phyloP scores from a whole-genome alignment of 2,888 invertebrate genomes.

The Acanthosoma haemorrhoidale region DNA sequence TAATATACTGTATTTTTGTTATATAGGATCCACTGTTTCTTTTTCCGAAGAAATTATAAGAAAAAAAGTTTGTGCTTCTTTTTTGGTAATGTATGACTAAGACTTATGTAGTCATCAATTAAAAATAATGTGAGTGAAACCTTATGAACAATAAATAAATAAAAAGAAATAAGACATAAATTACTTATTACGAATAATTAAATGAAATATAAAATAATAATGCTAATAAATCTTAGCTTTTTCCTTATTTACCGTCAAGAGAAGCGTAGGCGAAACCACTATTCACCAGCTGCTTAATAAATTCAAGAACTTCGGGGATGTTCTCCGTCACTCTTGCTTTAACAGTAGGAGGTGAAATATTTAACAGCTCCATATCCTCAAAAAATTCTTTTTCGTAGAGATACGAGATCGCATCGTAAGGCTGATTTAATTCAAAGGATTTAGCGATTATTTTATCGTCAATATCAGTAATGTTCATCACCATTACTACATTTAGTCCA shows the following conservation, averaged over 20 bases:
- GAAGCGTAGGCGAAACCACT: conserved; percentile 63
- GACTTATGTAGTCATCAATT: too few relatives aligned
- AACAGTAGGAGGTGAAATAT: conserved; percentile 65
- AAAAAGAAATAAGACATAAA: background rate
- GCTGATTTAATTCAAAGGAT: conserved; percentile 54
- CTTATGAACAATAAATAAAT: background rate
- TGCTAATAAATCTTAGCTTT: too few relatives aligned
- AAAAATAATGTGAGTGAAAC: too few relatives aligned
- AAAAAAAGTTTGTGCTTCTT: too few relatives aligned
- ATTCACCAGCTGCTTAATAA: conserved; percentile 62
- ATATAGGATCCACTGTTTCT: too few relatives aligned
- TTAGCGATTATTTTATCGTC: conserved; percentile 88
- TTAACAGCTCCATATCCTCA: conserved; percentile 65
- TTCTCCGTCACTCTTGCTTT: conserved; percentile 74
- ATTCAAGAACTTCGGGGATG: conserved; percentile 69
- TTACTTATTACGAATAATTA: too few relatives aligned
- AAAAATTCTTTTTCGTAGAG: conserved; percentile 78
- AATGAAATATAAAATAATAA: background rate
- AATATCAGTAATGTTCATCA: conserved; percentile 89
- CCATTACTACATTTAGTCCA: conserved; percentile 68
- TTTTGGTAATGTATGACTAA: too few relatives aligned
- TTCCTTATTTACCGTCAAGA: conserved; percentile 53
- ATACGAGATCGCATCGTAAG: conserved; percentile 55
- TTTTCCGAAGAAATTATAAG: too few relatives aligned
- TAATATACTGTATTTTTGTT: too few relatives aligned